Evolutionary conservation across 2,113 vertebrate species (phyloP).

Genomic region (Albula goreensis): DNA sequence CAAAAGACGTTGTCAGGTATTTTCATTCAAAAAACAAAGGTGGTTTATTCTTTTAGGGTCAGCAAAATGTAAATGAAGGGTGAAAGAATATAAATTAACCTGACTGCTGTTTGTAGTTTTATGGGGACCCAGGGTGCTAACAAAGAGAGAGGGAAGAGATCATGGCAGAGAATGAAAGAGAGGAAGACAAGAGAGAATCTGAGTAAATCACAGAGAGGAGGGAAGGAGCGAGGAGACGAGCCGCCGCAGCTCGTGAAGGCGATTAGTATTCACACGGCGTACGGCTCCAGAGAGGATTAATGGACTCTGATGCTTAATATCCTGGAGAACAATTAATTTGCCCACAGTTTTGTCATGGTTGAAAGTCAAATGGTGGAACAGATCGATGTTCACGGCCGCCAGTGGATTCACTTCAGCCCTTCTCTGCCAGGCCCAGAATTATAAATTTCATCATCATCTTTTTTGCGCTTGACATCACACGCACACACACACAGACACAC

Average conservation of each 20-base stretch:
- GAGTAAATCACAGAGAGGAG: neutral
- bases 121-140: neutral
- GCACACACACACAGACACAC: conserved; percentile 20
- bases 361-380: conserved; percentile 99
- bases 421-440: conserved; percentile 84
- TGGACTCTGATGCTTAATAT: conserved; percentile 99
- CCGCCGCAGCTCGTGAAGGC: conserved; percentile 72
- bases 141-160: conserved; percentile 31
- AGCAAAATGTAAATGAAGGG: conserved; percentile 31
- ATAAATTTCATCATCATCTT: conserved; percentile 92
- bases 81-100: conserved; percentile 43
- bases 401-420: conserved; percentile 86
- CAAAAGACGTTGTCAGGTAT: neutral
- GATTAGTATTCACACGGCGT: conserved; percentile 93
- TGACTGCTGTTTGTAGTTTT: conserved; percentile 38
- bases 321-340: conserved; percentile 99
- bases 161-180: neutral
- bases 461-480: conserved; percentile 69
- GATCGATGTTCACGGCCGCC: conserved; percentile 91
- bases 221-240: conserved; percentile 60
- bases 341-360: conserved; percentile 99
- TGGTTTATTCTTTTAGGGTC: neutral
- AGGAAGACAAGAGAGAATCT: neutral
- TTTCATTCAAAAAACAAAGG: conserved; percentile 18
- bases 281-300: conserved; percentile 97